Evolutionary conservation across 1,140 invertebrate species (phyloP), one percentile per base, ranked within the genome.

Genomic region (Orchesella cincta): DNA sequence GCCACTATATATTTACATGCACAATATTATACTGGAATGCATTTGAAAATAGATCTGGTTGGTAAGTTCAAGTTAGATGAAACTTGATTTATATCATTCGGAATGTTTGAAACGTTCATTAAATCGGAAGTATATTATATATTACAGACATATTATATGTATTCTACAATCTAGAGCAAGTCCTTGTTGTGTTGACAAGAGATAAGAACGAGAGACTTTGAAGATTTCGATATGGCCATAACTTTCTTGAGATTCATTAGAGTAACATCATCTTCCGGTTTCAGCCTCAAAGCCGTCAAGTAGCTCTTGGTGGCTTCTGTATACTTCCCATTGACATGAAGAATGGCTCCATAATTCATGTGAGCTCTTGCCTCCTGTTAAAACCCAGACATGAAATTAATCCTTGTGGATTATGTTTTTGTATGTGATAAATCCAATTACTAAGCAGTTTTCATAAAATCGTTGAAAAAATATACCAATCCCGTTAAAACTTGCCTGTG

Each of bases 261-360:
- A 26, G 95, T 96, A 31, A 94, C 93, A 29, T 89, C 88, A 86
- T 97, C 94, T 74, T 92, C 91, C 0, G 95, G 95, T 82, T 94
- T 91, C 3, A 97, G 86, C 77, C 90, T 87, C 52, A 97, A 87
- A 0, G 95, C 95, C 82, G 91, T 89, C 76, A 92, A 87, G 85
- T 98, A 98, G 73, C 92, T 92, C 8, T 88, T 86, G 31, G 93
- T 93, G 0, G 96, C 96, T 83, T 96, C 93, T 20, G 87, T 86
- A 76, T 94, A 92, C 86, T 96, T 95, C 14, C 93, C 93, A 84
- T 96, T 95, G 67, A 97, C 87, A 86, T 97, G 95, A 29, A 96
- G 87, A 84, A 98, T 97, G 54, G 95, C 95, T 23, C 95, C 96
- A 36, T 97, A 86, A 85, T 98, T 98, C 83, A 95, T 95, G 85